A percentile compares a stretch with the other conserved stretches of the same genome.
These are phyloP conservation scores for Scaeva pyrastri DNA, from an alignment of 2,888 invertebrate species.

Conservation along the genomic window DNA sequence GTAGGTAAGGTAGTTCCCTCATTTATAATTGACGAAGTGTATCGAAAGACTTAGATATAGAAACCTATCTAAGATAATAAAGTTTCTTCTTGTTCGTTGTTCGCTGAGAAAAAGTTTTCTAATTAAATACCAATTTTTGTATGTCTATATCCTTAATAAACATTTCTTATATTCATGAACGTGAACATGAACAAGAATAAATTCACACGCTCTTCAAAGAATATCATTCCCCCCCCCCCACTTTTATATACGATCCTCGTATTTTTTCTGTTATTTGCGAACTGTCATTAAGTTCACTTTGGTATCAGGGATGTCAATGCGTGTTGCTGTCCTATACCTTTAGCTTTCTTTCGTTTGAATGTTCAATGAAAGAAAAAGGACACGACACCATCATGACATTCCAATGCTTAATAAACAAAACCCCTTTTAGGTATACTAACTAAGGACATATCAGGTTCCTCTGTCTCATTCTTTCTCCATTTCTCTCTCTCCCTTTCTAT, in stretches of 20 bases:
- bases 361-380: constrained; percentile 5
- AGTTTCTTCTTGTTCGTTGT: not conserved
- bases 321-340: constrained; percentile 19
- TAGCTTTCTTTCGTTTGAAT: not conserved
- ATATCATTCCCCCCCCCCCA: not conserved
- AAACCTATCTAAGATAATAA: not conserved
- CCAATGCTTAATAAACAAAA: constrained; percentile 43
- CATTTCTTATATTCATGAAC: not conserved
- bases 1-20: not conserved
- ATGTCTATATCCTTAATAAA: constrained; percentile 12
- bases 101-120: constrained; percentile 54
- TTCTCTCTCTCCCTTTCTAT: not conserved
- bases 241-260: not conserved
- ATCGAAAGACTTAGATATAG: not conserved
- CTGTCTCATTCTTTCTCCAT: no score
- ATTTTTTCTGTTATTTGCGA: constrained; percentile 10
- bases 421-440: constrained; percentile 17
- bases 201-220: constrained; percentile 3
- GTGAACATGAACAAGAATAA: no score
- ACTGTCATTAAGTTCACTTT: constrained; percentile 55
- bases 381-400: constrained; percentile 19
- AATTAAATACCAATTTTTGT: constrained; percentile 61
- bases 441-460: not conserved
- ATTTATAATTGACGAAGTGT: constrained; percentile 12
- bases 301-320: constrained; percentile 2